These are phyloP conservation scores for Sericinus montela DNA, from an alignment of 2,888 invertebrate genomes.

Conservation along the genomic window DNA sequence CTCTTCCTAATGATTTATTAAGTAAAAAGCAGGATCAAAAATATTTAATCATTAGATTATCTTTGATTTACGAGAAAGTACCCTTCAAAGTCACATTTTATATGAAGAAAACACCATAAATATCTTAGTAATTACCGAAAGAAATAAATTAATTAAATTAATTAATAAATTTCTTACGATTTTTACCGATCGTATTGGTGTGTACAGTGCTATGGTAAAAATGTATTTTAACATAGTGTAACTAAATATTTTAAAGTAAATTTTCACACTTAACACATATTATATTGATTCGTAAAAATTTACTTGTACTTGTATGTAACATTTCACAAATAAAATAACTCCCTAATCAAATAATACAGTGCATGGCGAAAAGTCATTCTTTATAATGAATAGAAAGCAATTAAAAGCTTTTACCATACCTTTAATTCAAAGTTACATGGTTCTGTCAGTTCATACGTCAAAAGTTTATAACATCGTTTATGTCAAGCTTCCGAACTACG, in stretches of 20 bases:
- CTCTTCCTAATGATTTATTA: conserved; percentile 41
- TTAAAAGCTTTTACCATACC: neutral
- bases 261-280: no score
- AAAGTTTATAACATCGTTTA: conserved; percentile 17
- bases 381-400: conserved; percentile 2
- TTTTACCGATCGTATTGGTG: no score
- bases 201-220: no score
- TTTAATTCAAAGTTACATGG: conserved; percentile 3
- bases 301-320: no score
- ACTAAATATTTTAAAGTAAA: no score
- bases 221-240: no score
- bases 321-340: neutral
- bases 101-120: no score
- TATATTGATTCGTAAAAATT: no score
- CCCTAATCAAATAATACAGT: neutral
- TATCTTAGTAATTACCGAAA: no score
- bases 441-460: conserved; percentile 17
- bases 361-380: neutral
- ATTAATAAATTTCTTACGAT: no score
- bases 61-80: neutral
- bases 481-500: conserved; percentile 20
- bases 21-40: conserved; percentile 4
- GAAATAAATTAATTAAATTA: no score
- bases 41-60: conserved; percentile 5
- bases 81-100: no score